These are phyloP conservation scores for Pyrrhia umbra DNA, from an alignment of 2,888 invertebrate genomes.

Conservation along the genomic window DNA sequence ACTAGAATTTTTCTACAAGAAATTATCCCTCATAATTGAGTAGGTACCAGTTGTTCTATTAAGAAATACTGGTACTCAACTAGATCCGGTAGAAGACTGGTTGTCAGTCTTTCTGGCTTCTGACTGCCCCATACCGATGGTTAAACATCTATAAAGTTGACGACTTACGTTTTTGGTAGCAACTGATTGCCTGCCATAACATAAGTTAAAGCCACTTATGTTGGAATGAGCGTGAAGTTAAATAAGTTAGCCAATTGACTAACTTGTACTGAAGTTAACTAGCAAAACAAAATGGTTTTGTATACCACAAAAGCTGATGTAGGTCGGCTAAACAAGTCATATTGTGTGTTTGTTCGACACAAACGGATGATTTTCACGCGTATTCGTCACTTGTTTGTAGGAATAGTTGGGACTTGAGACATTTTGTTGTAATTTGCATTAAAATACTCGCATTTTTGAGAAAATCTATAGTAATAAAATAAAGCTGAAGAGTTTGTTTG, in stretches of 20 bases:
- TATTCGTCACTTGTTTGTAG: slow-evolving; percentile 6
- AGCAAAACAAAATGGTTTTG: slow-evolving; percentile 39
- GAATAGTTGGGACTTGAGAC: slow-evolving; percentile 2
- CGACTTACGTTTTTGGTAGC: neutral
- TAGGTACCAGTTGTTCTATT: too few species aligned
- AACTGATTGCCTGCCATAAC: neutral
- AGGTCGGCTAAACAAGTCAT: slow-evolving; percentile 35
- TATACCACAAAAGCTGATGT: slow-evolving; percentile 39
- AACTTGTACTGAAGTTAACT: slow-evolving; percentile 14
- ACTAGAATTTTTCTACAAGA: too few species aligned
- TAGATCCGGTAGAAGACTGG: too few species aligned
- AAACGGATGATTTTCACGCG: slow-evolving; percentile 33
- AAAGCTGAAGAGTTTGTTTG: neutral
- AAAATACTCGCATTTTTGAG: too few species aligned
- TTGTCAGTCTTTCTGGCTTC: too few species aligned
- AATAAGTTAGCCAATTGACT: slow-evolving; percentile 21
- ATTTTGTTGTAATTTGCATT: neutral
- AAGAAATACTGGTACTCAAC: too few species aligned
- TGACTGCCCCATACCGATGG: too few species aligned
- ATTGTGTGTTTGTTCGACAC: slow-evolving; percentile 41
- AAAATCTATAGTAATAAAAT: too few species aligned
- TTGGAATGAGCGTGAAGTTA: slow-evolving; percentile 1
- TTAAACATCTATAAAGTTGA: too few species aligned
- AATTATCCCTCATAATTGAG: too few species aligned
- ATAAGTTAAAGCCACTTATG: neutral